Percentiles rank a stretch among this genome's conserved stretches.
phyloP scores from a whole-genome alignment of 2,888 invertebrate genomes.

The Mellilla xanthometata region DNA sequence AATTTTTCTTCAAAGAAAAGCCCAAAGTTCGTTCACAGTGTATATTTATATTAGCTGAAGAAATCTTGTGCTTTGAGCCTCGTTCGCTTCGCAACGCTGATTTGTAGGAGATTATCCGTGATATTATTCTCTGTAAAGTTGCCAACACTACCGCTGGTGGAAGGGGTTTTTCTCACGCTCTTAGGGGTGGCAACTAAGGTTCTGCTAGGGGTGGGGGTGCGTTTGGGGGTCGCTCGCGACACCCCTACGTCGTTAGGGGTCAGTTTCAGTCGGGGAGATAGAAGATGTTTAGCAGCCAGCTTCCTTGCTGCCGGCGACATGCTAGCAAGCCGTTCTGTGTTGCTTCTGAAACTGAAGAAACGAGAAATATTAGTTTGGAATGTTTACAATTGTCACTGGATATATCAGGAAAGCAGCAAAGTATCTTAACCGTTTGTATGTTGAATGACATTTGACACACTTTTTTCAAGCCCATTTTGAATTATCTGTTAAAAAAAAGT shows the following conservation, averaged over 20 bases:
- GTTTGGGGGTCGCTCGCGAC: conserved; percentile 54
- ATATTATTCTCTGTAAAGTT: conserved; percentile 71
- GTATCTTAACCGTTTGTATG: too few relatives aligned
- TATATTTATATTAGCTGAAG: conserved; percentile 59
- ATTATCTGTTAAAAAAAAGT: too few relatives aligned
- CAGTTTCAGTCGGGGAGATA: conserved; percentile 69
- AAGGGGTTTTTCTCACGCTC: conserved; percentile 24
- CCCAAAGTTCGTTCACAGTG: too few relatives aligned
- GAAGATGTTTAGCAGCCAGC: conserved; percentile 86
- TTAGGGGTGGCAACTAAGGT: conserved; percentile 53
- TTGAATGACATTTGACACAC: too few relatives aligned
- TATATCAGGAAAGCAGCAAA: too few relatives aligned
- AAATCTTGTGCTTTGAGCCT: conserved; percentile 92
- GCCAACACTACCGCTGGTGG: conserved; percentile 26
- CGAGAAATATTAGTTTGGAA: too few relatives aligned
- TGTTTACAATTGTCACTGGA: too few relatives aligned
- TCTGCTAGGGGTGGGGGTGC: conserved; percentile 41
- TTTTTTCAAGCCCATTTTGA: too few relatives aligned
- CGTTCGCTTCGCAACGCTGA: conserved; percentile 88
- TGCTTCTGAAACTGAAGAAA: conserved; percentile 79
- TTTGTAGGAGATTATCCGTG: conserved; percentile 93
- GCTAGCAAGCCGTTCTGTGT: conserved; percentile 91
- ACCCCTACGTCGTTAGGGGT: conserved; percentile 67
- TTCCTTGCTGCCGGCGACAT: conserved; percentile 98
- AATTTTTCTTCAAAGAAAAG: too few relatives aligned